Conservation (phyloP, 1,140 invertebrate species). For the Calephelis nemesis region DNA sequence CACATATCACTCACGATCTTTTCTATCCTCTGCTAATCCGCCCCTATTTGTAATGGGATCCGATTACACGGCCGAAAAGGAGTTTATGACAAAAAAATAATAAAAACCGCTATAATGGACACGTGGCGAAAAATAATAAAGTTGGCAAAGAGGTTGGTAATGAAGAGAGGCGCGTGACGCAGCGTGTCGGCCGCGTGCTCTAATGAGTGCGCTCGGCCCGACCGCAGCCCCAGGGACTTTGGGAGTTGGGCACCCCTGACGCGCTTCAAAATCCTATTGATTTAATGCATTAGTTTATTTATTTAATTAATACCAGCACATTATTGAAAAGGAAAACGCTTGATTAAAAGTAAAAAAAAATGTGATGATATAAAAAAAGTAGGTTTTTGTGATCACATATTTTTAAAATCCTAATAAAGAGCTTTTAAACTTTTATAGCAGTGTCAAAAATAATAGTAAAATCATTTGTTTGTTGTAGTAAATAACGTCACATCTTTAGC, state of each 20-base stretch:
- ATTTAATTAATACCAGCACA: not conserved
- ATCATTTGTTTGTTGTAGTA: no score
- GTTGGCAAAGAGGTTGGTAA: conserved; percentile 59
- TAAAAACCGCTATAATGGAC: conserved; percentile 61
- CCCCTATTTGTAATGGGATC: conserved; percentile 49
- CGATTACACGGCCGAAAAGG: conserved; percentile 61
- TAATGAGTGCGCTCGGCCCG: conserved; percentile 43
- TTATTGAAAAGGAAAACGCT: not conserved
- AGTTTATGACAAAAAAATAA: conserved; percentile 55
- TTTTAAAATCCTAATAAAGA: no score
- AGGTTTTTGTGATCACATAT: no score
- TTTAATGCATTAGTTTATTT: not conserved
- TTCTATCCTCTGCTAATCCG: conserved; percentile 50
- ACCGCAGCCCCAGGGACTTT: conserved; percentile 31
- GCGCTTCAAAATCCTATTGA: not conserved
- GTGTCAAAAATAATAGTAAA: no score
- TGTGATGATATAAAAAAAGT: no score
- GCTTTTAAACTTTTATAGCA: no score
- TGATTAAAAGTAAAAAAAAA: no score
- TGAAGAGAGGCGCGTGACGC: conserved; percentile 60
- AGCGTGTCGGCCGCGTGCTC: conserved; percentile 36
- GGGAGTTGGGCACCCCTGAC: not conserved
- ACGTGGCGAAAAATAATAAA: conserved; percentile 70
- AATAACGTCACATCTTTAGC: no score
- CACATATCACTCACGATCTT: conserved; percentile 58